Evolutionary conservation across 2,113 vertebrate species (phyloP).

Genomic region (Narcine bancroftii): DNA sequence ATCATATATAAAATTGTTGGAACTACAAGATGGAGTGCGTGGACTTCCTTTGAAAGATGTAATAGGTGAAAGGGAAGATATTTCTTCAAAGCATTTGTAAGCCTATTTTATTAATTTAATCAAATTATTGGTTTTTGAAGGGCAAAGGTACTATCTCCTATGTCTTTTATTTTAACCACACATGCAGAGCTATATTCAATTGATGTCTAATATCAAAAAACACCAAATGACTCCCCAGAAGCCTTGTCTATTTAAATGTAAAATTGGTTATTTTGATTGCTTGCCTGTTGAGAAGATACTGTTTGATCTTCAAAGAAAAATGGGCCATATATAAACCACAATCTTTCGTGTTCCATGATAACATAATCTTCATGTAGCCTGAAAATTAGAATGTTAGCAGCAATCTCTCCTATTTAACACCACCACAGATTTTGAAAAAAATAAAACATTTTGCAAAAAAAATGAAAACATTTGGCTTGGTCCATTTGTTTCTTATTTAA

Average conservation of each 20-base stretch:
- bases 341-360: conserved; percentile 12
- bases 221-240: neutral
- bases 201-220: neutral
- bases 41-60: neutral
- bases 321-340: neutral
- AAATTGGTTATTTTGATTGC: conserved; percentile 25
- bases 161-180: conserved; percentile 3
- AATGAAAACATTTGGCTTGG: neutral
- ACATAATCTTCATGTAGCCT: neutral
- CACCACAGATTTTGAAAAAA: neutral
- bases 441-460: neutral
- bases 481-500: neutral
- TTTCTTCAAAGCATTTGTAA: neutral
- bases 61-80: neutral
- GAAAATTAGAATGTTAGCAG: conserved; percentile 8
- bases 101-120: neutral
- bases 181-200: neutral
- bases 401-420: conserved; percentile 14
- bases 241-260: conserved; percentile 21
- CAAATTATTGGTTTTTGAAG: conserved; percentile 14
- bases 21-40: neutral
- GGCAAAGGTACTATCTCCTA: neutral
- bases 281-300: neutral
- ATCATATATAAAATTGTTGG: neutral
- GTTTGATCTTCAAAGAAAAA: conserved; percentile 23